Evolutionary conservation across 2,797 vertebrate genomes (phyloP).

Genomic region (Phalanger gymnotis): DNA sequence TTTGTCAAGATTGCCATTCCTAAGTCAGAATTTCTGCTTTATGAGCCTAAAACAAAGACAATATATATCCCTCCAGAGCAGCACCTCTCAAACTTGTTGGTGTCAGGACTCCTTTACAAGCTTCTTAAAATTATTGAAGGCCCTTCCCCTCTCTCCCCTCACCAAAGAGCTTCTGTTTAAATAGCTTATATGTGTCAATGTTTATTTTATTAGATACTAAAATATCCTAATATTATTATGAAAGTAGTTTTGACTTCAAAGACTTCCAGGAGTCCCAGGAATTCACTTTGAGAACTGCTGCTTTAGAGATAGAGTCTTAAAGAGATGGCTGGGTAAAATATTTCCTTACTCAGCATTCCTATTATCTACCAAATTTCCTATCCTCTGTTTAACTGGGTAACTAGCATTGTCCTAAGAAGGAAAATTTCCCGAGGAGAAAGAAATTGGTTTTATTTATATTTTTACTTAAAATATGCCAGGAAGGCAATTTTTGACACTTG

Average conservation of each 20-base stretch:
- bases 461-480: neutral
- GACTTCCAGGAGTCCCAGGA: neutral
- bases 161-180: neutral
- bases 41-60: neutral
- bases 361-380: neutral
- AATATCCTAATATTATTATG: neutral
- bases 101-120: neutral
- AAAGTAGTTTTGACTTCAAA: neutral
- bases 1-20: neutral
- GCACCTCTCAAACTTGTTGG: neutral
- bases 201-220: neutral
- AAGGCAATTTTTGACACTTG: neutral
- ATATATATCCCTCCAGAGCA: neutral
- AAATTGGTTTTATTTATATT: neutral
- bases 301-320: neutral
- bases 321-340: neutral
- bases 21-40: neutral
- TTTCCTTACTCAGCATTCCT: neutral
- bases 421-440: neutral
- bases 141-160: neutral
- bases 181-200: neutral
- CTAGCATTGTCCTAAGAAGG: neutral
- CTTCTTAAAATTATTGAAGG: neutral
- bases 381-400: neutral
- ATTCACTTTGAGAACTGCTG: neutral